phyloP scores from a whole-genome alignment of 2,888 invertebrate genomes.

The Dendrolimus pini region DNA sequence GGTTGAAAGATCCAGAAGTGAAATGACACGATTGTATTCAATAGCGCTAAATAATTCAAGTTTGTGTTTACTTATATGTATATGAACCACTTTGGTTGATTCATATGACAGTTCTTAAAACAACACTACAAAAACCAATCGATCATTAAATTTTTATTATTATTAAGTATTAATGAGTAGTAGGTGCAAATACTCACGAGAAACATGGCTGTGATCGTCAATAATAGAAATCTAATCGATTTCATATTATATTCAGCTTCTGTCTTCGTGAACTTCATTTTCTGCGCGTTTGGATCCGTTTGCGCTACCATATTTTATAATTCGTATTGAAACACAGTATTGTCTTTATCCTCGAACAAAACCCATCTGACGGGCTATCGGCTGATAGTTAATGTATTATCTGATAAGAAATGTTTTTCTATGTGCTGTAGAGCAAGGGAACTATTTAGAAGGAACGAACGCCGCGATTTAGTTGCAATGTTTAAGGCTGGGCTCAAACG shows the following conservation, averaged over 20 bases:
- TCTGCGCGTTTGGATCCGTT: slow-evolving; percentile 24
- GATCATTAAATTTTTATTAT: too few relatives aligned
- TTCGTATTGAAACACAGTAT: slow-evolving; percentile 2
- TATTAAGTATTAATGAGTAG: too few relatives aligned
- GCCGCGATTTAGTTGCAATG: neutral
- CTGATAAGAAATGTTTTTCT: slow-evolving; percentile 31
- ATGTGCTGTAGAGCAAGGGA: neutral
- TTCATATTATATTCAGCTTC: slow-evolving; percentile 67
- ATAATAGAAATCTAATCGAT: slow-evolving; percentile 59
- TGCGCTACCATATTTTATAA: slow-evolving; percentile 20
- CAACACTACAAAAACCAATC: too few relatives aligned
- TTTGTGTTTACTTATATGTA: too few relatives aligned
- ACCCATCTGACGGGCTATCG: slow-evolving; percentile 16
- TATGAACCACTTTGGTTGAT: too few relatives aligned
- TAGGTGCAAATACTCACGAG: slow-evolving; percentile 43
- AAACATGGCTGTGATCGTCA: slow-evolving; percentile 65
- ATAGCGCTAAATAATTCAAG: too few relatives aligned
- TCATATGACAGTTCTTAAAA: too few relatives aligned
- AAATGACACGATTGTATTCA: too few relatives aligned
- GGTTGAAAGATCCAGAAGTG: too few relatives aligned
- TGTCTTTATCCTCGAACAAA: slow-evolving; percentile 8
- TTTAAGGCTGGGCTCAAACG: too few relatives aligned
- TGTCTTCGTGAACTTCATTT: slow-evolving; percentile 51
- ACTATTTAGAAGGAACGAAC: neutral
- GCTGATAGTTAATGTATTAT: slow-evolving; percentile 24